phyloP scores from a whole-genome alignment of 2,888 invertebrate species.

The Dasypolia templi region DNA sequence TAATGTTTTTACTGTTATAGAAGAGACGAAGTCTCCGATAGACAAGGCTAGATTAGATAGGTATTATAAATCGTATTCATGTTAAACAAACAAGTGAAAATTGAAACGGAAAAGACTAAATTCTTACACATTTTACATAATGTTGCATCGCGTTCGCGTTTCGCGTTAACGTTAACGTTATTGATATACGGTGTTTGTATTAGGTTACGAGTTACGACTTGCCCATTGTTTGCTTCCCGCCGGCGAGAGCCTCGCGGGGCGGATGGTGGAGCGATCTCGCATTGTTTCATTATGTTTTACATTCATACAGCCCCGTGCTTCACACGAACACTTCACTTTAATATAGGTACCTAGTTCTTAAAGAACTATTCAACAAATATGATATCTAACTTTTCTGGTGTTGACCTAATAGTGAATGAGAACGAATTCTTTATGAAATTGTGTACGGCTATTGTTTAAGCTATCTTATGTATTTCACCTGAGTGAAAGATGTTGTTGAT shows the following conservation, averaged over 20 bases:
- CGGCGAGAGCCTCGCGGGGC: constrained; percentile 36
- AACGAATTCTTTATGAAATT: constrained; percentile 84
- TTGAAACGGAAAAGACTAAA: constrained; percentile 90
- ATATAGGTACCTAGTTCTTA: constrained; percentile 74
- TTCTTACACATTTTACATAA: constrained; percentile 88
- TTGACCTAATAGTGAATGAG: constrained; percentile 80
- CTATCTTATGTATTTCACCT: constrained; percentile 85
- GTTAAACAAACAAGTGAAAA: constrained; percentile 87
- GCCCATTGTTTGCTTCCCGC: constrained; percentile 69
- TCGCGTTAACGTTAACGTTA: constrained; percentile 86
- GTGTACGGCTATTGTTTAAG: constrained; percentile 82
- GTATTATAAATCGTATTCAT: constrained; percentile 85
- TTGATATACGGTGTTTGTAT: constrained; percentile 85
- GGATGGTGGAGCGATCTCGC: constrained; percentile 64
- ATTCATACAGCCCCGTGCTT: constrained; percentile 70
- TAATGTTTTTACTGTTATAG: constrained; percentile 86
- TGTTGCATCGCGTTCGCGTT: constrained; percentile 88
- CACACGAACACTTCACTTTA: constrained; percentile 72
- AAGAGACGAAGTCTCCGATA: constrained; percentile 88
- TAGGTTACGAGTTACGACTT: constrained; percentile 78
- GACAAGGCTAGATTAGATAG: constrained; percentile 90
- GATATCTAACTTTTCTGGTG: constrained; percentile 76
- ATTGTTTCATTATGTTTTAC: constrained; percentile 71
- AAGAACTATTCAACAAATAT: constrained; percentile 68
- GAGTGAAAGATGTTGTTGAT: constrained; percentile 89